Percentiles rank a stretch among this genome's conserved stretches.
These are phyloP conservation scores for Lontra canadensis DNA, from an alignment of 2,113 vertebrate species.

Conservation along the genomic window DNA sequence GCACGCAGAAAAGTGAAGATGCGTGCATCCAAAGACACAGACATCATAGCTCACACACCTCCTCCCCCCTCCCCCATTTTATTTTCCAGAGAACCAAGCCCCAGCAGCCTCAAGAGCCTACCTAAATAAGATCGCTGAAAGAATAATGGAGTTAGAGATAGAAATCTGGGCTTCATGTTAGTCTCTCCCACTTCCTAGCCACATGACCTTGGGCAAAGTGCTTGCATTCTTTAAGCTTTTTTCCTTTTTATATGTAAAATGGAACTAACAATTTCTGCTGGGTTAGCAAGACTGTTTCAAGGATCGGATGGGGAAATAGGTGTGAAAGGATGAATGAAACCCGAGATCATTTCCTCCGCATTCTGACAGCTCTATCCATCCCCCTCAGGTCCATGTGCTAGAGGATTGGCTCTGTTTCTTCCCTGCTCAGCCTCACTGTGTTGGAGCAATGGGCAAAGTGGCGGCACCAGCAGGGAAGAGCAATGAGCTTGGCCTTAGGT, in stretches of 20 bases:
- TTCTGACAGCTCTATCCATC: not conserved
- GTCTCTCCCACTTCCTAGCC: not conserved
- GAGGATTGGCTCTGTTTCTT: not conserved
- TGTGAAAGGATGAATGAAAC: not conserved
- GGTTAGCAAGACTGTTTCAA: not conserved
- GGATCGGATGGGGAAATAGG: not conserved
- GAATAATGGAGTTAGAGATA: not conserved
- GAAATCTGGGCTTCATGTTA: not conserved
- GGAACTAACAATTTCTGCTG: not conserved
- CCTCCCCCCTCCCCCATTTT: not conserved
- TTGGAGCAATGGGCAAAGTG: not conserved
- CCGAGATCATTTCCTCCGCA: not conserved
- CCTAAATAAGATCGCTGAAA: not conserved
- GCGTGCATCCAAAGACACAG: not conserved
- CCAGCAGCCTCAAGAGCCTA: not conserved
- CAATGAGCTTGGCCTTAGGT: not conserved
- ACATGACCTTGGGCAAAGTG: not conserved
- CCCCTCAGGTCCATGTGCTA: not conserved
- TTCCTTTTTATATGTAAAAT: not conserved
- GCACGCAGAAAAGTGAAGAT: not conserved
- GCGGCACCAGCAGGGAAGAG: not conserved
- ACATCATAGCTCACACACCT: not conserved
- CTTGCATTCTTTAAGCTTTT: not conserved
- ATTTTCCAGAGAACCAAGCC: not conserved
- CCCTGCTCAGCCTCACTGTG: not conserved